Conservation (phyloP, 2,113 vertebrate species). For the Podiceps cristatus region DNA sequence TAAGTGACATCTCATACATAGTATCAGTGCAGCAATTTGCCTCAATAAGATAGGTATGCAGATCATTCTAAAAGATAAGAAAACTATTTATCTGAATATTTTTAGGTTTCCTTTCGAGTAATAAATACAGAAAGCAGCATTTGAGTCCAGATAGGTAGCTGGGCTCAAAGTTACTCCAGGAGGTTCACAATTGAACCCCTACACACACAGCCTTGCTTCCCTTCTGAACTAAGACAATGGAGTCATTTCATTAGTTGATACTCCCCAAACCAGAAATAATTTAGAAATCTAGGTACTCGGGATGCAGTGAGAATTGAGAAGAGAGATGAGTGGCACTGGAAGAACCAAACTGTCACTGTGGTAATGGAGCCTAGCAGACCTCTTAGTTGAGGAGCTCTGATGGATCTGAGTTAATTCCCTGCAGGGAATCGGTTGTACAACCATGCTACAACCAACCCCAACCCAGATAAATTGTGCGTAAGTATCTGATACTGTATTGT, state of each 20-base stretch:
- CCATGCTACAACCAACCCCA: background rate
- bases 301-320: background rate
- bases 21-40: background rate
- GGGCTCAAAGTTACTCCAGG: background rate
- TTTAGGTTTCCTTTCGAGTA: constrained; percentile 44
- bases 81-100: constrained; percentile 39
- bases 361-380: background rate
- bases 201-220: background rate
- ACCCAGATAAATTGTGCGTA: background rate
- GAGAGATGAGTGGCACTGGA: background rate
- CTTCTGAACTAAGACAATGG: background rate
- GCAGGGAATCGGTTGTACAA: background rate
- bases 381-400: background rate
- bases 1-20: constrained; percentile 9
- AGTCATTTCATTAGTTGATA: background rate
- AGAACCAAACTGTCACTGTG: background rate
- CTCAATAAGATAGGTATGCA: constrained; percentile 17
- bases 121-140: background rate
- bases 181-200: background rate
- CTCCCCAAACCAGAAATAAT: background rate
- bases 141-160: background rate
- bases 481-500: background rate
- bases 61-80: constrained; percentile 43
- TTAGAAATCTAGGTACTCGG: background rate
- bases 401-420: background rate